phyloP scores from a whole-genome alignment of 2,888 invertebrate species.

The Acheta domesticus region DNA sequence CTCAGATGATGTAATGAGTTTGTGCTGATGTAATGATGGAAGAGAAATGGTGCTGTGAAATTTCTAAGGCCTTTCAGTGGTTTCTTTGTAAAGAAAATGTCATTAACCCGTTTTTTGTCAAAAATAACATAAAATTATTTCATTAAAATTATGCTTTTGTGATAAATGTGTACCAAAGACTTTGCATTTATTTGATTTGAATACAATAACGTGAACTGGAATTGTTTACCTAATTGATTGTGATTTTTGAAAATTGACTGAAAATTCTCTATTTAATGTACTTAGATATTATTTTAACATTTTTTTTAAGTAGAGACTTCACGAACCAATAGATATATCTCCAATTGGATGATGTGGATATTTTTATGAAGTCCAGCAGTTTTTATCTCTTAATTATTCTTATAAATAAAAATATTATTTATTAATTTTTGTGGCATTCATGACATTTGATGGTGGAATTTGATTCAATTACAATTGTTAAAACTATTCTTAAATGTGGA shows the following conservation, averaged over 20 bases:
- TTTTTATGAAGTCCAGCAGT: too few species aligned
- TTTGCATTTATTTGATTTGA: conserved; percentile 31
- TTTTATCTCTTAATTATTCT: too few species aligned
- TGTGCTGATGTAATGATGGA: conserved; percentile 25
- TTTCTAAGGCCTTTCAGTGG: neutral
- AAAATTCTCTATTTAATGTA: neutral
- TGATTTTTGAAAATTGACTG: conserved; percentile 19
- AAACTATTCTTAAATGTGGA: neutral
- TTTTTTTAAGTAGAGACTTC: neutral
- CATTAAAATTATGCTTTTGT: conserved; percentile 30
- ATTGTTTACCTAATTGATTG: conserved; percentile 19
- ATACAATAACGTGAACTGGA: neutral
- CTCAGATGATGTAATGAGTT: conserved; percentile 24
- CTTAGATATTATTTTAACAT: neutral
- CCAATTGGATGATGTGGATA: too few species aligned
- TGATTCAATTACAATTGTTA: neutral
- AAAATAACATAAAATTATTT: conserved; percentile 9
- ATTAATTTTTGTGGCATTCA: neutral
- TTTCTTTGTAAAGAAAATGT: conserved; percentile 18
- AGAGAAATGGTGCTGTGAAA: conserved; percentile 32
- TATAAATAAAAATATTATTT: too few species aligned
- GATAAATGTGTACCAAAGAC: conserved; percentile 35
- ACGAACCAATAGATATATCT: neutral
- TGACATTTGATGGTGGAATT: neutral
- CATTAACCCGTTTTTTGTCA: neutral